These are phyloP conservation scores for Danio choprae DNA, from an alignment of 2,797 vertebrate genomes.

Conservation along the genomic window DNA sequence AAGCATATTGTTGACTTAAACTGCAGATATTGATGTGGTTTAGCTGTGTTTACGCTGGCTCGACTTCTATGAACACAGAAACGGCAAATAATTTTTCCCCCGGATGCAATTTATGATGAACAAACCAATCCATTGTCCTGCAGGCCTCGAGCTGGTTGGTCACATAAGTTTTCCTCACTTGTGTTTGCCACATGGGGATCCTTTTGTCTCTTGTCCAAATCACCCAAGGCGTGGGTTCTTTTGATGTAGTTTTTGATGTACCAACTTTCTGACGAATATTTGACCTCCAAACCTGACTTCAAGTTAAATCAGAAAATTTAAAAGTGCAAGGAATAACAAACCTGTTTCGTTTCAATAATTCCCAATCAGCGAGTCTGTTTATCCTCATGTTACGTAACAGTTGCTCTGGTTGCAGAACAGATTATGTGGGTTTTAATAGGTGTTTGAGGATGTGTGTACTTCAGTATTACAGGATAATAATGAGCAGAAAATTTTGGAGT, in stretches of 20 bases:
- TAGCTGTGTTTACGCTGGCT: conserved; percentile 1
- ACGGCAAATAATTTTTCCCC: not conserved
- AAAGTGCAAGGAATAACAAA: not conserved
- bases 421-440: conserved; percentile 12
- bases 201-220: conserved; percentile 25
- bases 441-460: not conserved
- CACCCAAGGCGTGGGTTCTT: not conserved
- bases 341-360: conserved; percentile 18
- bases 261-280: not conserved
- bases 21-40: conserved; percentile 19
- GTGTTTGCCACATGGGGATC: not conserved
- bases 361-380: not conserved
- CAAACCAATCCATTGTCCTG: conserved; percentile 10
- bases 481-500: not conserved
- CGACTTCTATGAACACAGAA: conserved; percentile 7
- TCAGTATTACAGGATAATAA: not conserved
- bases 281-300: not conserved
- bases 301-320: not conserved
- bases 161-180: conserved; percentile 1
- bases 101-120: not conserved
- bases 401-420: conserved; percentile 1
- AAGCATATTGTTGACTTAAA: conserved; percentile 1
- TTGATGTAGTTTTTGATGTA: too few relatives aligned
- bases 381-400: not conserved
- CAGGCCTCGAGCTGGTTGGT: not conserved